Percentiles rank a stretch among this genome's conserved stretches.
Evolutionary conservation across 2,888 invertebrate genomes (phyloP).

Genomic region (Philereme vetulata): DNA sequence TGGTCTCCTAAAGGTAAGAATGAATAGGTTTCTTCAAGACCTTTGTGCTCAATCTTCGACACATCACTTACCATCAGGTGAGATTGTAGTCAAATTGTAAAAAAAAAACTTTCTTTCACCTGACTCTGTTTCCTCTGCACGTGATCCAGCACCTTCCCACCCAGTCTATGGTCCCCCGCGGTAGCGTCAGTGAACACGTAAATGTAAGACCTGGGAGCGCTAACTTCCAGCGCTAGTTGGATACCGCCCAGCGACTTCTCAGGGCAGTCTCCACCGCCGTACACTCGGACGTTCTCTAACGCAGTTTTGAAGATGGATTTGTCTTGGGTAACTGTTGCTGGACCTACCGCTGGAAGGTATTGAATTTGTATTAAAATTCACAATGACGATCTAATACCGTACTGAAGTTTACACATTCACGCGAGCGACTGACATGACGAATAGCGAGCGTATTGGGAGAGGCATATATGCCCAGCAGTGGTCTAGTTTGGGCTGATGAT

Average conservation of each 20-base stretch:
- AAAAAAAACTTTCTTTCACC: slow-evolving; percentile 60
- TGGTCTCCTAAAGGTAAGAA: too few relatives aligned
- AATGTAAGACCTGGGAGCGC: slow-evolving; percentile 86
- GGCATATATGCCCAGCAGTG: too few relatives aligned
- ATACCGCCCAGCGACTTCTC: slow-evolving; percentile 89
- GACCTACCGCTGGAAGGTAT: slow-evolving; percentile 81
- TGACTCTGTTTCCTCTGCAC: slow-evolving; percentile 89
- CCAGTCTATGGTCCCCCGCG: slow-evolving; percentile 86
- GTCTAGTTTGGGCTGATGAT: too few relatives aligned
- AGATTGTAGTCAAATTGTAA: too few relatives aligned
- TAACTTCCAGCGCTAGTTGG: slow-evolving; percentile 85
- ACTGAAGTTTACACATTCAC: too few relatives aligned
- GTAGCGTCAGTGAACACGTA: slow-evolving; percentile 91
- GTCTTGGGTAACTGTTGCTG: slow-evolving; percentile 85
- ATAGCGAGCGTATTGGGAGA: too few relatives aligned
- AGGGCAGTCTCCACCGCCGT: slow-evolving; percentile 90
- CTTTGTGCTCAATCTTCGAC: too few relatives aligned
- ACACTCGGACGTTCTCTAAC: slow-evolving; percentile 82
- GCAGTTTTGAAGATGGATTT: slow-evolving; percentile 84
- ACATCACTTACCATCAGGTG: too few relatives aligned
- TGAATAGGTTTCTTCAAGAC: too few relatives aligned
- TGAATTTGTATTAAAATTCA: neutral
- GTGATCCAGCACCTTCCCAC: slow-evolving; percentile 85
- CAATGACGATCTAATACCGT: too few relatives aligned
- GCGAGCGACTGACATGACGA: too few relatives aligned